A percentile compares a stretch with the other conserved stretches of the same genome.
Conservation (phyloP, 2,113 vertebrate species). For the Eidolon helvum region DNA sequence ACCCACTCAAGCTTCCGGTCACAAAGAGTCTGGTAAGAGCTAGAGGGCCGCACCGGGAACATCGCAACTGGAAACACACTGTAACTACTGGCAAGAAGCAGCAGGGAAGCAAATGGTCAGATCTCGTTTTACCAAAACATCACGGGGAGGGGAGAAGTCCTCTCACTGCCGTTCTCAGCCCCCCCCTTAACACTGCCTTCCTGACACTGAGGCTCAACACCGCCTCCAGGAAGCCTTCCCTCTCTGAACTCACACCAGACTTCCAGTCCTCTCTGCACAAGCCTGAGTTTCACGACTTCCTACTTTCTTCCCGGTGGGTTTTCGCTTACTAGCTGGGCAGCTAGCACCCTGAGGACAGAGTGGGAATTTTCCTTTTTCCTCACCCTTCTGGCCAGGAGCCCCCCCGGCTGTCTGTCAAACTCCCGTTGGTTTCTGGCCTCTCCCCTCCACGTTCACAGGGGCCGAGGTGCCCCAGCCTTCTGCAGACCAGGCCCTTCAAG, state of each 20-base stretch:
- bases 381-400: not conserved
- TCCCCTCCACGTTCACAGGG: not conserved
- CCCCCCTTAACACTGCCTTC: not conserved
- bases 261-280: not conserved
- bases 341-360: not conserved
- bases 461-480: not conserved
- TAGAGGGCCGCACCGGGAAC: not conserved
- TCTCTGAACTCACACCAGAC: not conserved
- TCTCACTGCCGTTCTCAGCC: not conserved
- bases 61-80: accelerated
- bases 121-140: not conserved
- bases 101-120: not conserved
- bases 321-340: not conserved
- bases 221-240: not conserved
- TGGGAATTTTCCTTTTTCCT: not conserved
- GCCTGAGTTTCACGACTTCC: not conserved
- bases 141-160: accelerated
- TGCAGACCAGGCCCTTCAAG: not conserved
- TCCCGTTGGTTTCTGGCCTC: not conserved
- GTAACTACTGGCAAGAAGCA: not conserved
- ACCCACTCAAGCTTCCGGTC: not conserved
- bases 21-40: not conserved
- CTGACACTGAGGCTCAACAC: not conserved
- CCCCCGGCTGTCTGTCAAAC: not conserved
- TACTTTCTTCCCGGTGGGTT: not conserved